Base-by-base conservation (phyloP, 2,113 vertebrate genomes). In the Dascyllus trimaculatus region DNA sequence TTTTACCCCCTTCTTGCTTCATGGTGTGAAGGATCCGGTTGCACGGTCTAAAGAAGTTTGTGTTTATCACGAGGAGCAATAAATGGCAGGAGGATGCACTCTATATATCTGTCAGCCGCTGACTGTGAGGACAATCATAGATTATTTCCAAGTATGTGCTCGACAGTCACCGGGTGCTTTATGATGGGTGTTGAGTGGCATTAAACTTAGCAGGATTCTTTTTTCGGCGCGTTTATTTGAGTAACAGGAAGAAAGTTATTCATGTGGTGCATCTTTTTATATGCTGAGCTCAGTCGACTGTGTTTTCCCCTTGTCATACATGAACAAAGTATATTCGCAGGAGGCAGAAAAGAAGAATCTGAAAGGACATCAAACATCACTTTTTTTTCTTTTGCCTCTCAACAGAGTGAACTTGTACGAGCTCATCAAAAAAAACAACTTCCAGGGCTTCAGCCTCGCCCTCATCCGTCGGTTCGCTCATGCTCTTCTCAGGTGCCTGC, bases 361-460 rank as follows among this genome's bases (percentile, higher is more conserved):
- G 7, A n/a, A 11, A n/a, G 22, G 26, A 84, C 45, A 76, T 17
- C 13, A 13, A 15, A 19, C 1, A 10, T 35, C 11, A 1, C 29
- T 1, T 62, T 63, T 45, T 85, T 35, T 80, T 25, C 19, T 46
- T 19, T 18, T 35, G 32, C 76, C 48, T 71, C 22, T 75, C 35
- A 2, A 0, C 92, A 99, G 97, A 85, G 96, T 96, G 82, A 98
- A 98, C 94, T 88, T 98, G 82, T 98, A 98, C 2, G 96, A 99
- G 84, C 79, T 98, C 79, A 97, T 99, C 69, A 98, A 97, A 93
- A 98, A 96, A 79, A 97, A 98, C 82, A 96, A 95, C 91, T 98
- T 97, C 91, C 97, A 98, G 90, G 97, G 97, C 71, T 98, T 99
- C 93, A 97, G 95, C 54, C 87, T 97, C 32, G 93, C 95, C 10